Conservation (phyloP, 2,797 vertebrate species). For the Epinephelus coioides region DNA sequence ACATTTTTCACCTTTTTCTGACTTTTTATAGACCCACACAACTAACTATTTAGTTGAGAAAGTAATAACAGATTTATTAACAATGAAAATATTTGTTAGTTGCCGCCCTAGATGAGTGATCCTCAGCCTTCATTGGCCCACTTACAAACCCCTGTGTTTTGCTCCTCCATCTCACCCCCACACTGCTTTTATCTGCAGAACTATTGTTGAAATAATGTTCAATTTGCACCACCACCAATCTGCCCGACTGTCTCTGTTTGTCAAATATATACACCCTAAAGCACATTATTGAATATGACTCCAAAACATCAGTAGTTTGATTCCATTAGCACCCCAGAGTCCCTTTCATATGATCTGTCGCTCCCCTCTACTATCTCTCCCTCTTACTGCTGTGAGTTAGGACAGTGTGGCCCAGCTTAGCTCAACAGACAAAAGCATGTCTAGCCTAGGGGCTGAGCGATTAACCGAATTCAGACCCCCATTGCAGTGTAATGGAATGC, state of each 20-base stretch:
- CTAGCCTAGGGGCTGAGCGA: background rate
- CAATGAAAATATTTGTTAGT: no score
- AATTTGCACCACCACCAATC: constrained; percentile 15
- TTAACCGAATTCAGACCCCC: no score
- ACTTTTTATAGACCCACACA: no score
- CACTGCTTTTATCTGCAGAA: constrained; percentile 19
- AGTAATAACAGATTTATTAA: no score
- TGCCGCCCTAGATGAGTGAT: constrained; percentile 10
- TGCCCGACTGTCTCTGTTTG: background rate
- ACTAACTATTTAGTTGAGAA: no score
- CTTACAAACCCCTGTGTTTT: background rate
- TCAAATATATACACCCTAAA: constrained; percentile 4
- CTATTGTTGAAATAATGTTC: constrained; percentile 17
- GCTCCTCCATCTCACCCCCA: background rate
- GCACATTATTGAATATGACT: constrained; percentile 41
- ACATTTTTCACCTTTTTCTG: no score
- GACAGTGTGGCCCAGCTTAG: constrained; percentile 1
- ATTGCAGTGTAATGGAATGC: no score
- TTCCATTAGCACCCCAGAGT: constrained; percentile 38
- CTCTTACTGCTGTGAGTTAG: constrained; percentile 47
- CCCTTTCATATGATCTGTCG: background rate
- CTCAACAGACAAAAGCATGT: constrained; percentile 16
- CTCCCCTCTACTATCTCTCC: background rate
- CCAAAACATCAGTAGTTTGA: constrained; percentile 37
- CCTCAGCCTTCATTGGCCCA: background rate